A percentile compares a stretch with the other conserved stretches of the same genome.
phyloP scores from a whole-genome alignment of 2,888 invertebrate genomes.

The Amphipoea lucens region DNA sequence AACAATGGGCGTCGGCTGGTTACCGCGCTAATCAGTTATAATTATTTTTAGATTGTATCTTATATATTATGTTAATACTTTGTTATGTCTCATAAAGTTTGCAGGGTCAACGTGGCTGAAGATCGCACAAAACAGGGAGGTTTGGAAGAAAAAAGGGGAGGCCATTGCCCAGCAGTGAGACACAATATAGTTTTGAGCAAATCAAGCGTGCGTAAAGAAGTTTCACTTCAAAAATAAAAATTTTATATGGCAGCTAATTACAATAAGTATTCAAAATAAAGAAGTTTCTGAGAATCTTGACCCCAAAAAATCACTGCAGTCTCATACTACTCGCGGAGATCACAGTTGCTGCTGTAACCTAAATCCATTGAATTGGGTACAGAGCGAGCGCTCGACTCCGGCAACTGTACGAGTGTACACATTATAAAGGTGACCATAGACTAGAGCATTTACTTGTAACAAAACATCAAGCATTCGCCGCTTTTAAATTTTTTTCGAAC shows the following conservation, averaged over 20 bases:
- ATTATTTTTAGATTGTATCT: background rate
- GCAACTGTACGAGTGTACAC: background rate
- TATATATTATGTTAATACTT: background rate
- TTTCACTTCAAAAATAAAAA: too few relatives aligned
- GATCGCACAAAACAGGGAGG: background rate
- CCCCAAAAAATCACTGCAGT: background rate
- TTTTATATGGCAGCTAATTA: too few relatives aligned
- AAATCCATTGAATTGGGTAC: constrained; percentile 14
- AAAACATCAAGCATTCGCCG: too few relatives aligned
- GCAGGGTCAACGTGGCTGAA: too few relatives aligned
- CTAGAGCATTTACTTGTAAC: too few relatives aligned
- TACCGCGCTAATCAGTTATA: background rate
- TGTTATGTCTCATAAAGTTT: too few relatives aligned
- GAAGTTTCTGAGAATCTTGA: background rate
- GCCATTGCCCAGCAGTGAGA: background rate
- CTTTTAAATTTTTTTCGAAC: too few relatives aligned
- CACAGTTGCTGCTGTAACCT: background rate
- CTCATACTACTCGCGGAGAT: background rate
- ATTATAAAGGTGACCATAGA: background rate
- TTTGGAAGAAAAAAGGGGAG: background rate
- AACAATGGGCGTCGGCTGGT: background rate
- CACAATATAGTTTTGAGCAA: too few relatives aligned
- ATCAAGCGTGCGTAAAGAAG: too few relatives aligned
- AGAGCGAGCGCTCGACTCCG: background rate
- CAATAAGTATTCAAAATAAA: background rate